Conservation (phyloP, 2,888 invertebrate species). For the Kryphioiulus occultus region DNA sequence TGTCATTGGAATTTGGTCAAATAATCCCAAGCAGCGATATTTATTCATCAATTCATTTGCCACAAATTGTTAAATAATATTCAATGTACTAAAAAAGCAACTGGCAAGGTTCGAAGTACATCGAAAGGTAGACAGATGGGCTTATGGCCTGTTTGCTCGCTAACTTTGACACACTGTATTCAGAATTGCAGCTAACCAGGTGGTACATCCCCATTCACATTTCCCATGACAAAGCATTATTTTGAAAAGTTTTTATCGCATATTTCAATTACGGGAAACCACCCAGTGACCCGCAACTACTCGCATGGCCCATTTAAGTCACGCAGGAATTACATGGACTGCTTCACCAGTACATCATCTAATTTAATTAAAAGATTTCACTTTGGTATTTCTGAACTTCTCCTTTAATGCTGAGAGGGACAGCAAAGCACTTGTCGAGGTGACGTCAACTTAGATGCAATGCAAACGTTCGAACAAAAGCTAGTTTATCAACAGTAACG, state of each 20-base stretch:
- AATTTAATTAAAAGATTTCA: constrained; percentile 17
- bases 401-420: neutral
- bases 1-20: too few species aligned
- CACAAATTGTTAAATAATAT: too few species aligned
- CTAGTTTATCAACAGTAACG: neutral
- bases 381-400: neutral
- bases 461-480: neutral
- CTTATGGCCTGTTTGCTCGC: too few species aligned
- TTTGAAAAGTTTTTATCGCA: neutral
- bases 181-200: neutral
- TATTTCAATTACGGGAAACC: neutral
- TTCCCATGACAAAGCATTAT: neutral
- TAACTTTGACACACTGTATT: too few species aligned
- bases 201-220: neutral
- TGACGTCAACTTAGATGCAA: neutral
- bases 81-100: too few species aligned
- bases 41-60: too few species aligned
- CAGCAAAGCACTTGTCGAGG: neutral
- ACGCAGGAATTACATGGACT: neutral
- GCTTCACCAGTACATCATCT: neutral
- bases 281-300: neutral
- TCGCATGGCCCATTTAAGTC: neutral
- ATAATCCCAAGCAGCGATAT: too few species aligned
- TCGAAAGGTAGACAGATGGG: too few species aligned
- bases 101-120: too few species aligned